Evolutionary conservation across 2,797 vertebrate species (phyloP).

Genomic region (Coregonus sp.): DNA sequence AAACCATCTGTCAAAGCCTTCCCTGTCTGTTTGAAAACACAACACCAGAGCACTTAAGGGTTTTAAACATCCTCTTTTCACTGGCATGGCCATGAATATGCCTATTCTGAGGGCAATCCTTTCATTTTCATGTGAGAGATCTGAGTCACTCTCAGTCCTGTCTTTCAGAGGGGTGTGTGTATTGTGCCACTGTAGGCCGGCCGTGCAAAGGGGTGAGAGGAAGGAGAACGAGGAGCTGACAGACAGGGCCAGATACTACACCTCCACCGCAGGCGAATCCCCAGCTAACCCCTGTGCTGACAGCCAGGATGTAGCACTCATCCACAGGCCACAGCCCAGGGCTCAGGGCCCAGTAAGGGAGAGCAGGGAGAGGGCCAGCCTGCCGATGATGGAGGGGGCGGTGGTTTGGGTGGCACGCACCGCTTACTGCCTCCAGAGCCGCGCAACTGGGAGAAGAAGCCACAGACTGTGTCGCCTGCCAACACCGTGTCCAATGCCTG

Average conservation of each 20-base stretch:
- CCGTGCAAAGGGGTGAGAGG: slow-evolving; percentile 50
- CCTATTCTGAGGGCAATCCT: slow-evolving; percentile 64
- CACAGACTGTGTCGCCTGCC: slow-evolving; percentile 63
- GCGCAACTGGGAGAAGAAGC: slow-evolving; percentile 57
- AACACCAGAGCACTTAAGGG: slow-evolving; percentile 77
- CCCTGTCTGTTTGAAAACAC: slow-evolving; percentile 79
- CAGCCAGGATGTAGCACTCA: slow-evolving; percentile 80
- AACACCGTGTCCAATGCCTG: slow-evolving; percentile 55
- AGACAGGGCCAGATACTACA: slow-evolving; percentile 72
- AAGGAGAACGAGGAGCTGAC: slow-evolving; percentile 75
- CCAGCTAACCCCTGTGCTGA: slow-evolving; percentile 73
- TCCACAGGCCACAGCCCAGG: slow-evolving; percentile 71
- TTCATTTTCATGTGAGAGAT: slow-evolving; percentile 60
- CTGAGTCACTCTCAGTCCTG: slow-evolving; percentile 49
- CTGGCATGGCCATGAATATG: slow-evolving; percentile 67
- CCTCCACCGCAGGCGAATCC: slow-evolving; percentile 73
- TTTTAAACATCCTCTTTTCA: slow-evolving; percentile 66
- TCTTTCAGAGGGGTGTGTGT: slow-evolving; percentile 22
- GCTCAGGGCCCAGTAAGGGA: slow-evolving; percentile 64
- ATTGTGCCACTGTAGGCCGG: slow-evolving; percentile 53
- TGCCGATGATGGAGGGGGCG: slow-evolving; percentile 54
- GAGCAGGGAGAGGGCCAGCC: slow-evolving; percentile 55
- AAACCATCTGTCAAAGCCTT: slow-evolving; percentile 77
- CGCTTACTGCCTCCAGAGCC: slow-evolving; percentile 51
- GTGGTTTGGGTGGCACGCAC: slow-evolving; percentile 66